These are phyloP conservation scores for Drosophila navojoa DNA, from an alignment of 1,140 invertebrate species.

Conservation along the genomic window DNA sequence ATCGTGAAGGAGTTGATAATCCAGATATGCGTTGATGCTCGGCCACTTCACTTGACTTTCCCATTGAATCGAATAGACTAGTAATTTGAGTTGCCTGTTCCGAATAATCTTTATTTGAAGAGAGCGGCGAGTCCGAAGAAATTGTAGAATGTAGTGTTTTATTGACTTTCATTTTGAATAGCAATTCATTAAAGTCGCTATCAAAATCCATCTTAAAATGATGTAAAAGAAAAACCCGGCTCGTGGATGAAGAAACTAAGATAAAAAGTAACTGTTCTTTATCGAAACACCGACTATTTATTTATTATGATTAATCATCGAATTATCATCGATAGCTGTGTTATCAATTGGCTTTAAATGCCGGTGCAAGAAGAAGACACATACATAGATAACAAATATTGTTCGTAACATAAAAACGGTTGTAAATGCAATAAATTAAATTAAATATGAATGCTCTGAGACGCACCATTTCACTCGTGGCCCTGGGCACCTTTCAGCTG, in stretches of 20 bases:
- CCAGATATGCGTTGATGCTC: not conserved
- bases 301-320: slow-evolving; percentile 18
- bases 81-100: not conserved
- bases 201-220: slow-evolving; percentile 14
- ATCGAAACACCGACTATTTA: slow-evolving; percentile 6
- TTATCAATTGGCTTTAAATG: slow-evolving; percentile 43
- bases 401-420: not conserved
- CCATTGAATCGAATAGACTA: not conserved
- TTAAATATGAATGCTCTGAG: slow-evolving; percentile 59
- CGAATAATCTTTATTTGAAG: not conserved
- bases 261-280: slow-evolving; percentile 12
- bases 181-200: not conserved
- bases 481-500: slow-evolving; percentile 68
- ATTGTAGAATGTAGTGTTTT: slow-evolving; percentile 8
- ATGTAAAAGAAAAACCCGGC: too few relatives aligned
- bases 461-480: slow-evolving; percentile 62
- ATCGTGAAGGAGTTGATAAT: not conserved
- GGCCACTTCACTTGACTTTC: not conserved
- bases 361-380: slow-evolving; percentile 53
- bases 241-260: not conserved
- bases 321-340: not conserved
- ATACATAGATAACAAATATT: slow-evolving; percentile 61
- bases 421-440: slow-evolving; percentile 3
- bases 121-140: not conserved
- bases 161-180: not conserved